phyloP scores from a whole-genome alignment of 2,888 invertebrate genomes.

The Leptinotarsa haldemani region DNA sequence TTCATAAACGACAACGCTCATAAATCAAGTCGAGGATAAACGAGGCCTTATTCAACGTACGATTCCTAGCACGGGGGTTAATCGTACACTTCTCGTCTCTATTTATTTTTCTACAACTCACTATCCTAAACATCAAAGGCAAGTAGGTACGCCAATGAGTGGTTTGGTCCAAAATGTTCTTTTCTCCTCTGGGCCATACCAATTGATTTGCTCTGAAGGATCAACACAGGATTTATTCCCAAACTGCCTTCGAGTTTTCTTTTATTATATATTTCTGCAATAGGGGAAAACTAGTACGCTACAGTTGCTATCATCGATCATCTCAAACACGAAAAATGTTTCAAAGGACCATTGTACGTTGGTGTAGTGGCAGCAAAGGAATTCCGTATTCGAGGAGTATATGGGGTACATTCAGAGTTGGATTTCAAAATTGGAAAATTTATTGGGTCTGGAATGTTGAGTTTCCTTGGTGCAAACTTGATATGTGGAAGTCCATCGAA shows the following conservation, averaged over 20 bases:
- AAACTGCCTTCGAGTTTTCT: constrained; percentile 55
- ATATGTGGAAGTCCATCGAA: too few relatives aligned
- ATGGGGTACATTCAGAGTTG: neutral
- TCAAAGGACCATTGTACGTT: constrained; percentile 14
- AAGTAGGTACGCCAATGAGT: constrained; percentile 9
- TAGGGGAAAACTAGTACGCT: constrained; percentile 15
- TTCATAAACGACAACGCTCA: too few relatives aligned
- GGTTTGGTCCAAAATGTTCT: constrained; percentile 39
- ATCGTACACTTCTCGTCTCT: too few relatives aligned
- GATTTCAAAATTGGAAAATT: neutral
- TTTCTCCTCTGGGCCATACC: constrained; percentile 57
- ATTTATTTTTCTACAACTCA: neutral
- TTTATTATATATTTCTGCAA: constrained; percentile 42
- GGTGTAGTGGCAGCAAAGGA: constrained; percentile 6
- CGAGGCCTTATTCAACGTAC: too few relatives aligned
- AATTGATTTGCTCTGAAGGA: constrained; percentile 61
- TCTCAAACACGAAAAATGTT: constrained; percentile 11
- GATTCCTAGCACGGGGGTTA: too few relatives aligned
- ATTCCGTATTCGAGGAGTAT: neutral
- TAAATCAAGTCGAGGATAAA: too few relatives aligned
- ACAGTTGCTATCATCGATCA: constrained; percentile 7
- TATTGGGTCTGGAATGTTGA: neutral
- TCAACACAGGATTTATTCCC: constrained; percentile 56
- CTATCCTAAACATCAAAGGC: neutral
- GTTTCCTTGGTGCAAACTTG: neutral